Base-by-base conservation (phyloP, 2,797 vertebrate species). In the Pyrocephalus nanus region DNA sequence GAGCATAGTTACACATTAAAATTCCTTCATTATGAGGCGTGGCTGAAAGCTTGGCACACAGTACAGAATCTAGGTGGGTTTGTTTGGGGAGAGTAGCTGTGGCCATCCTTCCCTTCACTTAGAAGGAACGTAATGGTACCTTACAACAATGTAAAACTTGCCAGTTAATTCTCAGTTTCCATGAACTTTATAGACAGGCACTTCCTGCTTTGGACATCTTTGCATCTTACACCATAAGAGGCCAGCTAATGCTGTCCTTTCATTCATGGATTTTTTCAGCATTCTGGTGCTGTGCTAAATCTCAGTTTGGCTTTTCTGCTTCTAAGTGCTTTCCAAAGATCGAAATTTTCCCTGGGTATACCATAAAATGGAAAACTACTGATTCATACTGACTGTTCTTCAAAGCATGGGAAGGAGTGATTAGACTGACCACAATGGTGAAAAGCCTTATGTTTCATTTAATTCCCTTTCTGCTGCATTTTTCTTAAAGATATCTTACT, bases 401-500 rank as follows among this genome's bases (percentile, higher is more conserved):
- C 88, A 91, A 84, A 71, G 92, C 86, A 74, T 43, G 88, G 77
- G 30, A 43, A 77, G 54, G 8, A 92, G 45, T 50, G 53, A 91
- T 95, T 92, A 54, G 60, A 90, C 89, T 88, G 91, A 86, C 85
- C 90, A 87, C 53, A 75, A 30, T 42, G 53, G 60, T 80, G 36
- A 85, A 89, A 70, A 93, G 61, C 21, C 48, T n/a, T 50, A 5
- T 73, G 70, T 96, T 62, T 92, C 74, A 53, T 74, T 87, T 80
- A 61, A 79, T 92, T 92, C 73, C 75, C 29, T 91, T 77, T 72
- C 91, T 93, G 55, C 43, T 78, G 69, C 48, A 48, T 76, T 79
- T 84, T 86, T 89, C 81, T 90, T 76, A 78, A 84, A 80, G 74
- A 62, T 89, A 55, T 94, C 96, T 97, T 74, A 38, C 40, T 27